Conservation (phyloP, 2,113 vertebrate genomes). For the Melanocharis versteri region DNA sequence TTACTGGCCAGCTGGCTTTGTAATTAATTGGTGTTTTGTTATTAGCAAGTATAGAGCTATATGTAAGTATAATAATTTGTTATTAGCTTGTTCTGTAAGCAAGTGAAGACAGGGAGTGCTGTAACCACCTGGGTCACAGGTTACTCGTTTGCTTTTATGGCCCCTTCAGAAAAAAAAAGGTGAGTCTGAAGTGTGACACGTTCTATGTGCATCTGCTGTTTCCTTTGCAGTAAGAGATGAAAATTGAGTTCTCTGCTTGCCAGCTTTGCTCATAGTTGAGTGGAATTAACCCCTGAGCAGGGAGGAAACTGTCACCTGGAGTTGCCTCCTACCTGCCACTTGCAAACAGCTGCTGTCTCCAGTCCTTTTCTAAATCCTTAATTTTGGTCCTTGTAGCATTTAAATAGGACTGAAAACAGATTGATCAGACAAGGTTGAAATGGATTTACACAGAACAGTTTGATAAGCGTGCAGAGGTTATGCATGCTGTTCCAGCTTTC, state of each 20-base stretch:
- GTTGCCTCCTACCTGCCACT: not conserved
- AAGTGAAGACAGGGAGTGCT: not conserved
- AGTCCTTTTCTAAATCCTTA: not conserved
- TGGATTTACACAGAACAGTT: not conserved
- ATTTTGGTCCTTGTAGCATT: not conserved
- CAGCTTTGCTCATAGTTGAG: not conserved
- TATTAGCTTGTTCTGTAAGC: not conserved
- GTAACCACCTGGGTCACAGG: not conserved
- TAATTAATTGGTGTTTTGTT: not conserved
- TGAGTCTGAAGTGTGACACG: not conserved
- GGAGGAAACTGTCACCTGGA: not conserved
- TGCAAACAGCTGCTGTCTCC: not conserved
- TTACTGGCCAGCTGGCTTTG: not conserved
- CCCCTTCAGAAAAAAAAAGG: not conserved
- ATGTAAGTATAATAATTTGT: not conserved
- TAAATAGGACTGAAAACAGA: not conserved
- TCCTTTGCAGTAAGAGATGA: not conserved
- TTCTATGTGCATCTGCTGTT: not conserved
- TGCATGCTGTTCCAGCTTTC: not conserved
- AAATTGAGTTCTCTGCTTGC: not conserved
- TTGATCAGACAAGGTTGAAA: not conserved
- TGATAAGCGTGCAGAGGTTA: not conserved
- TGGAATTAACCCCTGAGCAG: not conserved
- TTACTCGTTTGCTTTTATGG: not conserved
- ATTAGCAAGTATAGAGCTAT: not conserved